These are phyloP conservation scores for Gandaritis pyraliata DNA, from an alignment of 2,888 invertebrate genomes.

Conservation along the genomic window DNA sequence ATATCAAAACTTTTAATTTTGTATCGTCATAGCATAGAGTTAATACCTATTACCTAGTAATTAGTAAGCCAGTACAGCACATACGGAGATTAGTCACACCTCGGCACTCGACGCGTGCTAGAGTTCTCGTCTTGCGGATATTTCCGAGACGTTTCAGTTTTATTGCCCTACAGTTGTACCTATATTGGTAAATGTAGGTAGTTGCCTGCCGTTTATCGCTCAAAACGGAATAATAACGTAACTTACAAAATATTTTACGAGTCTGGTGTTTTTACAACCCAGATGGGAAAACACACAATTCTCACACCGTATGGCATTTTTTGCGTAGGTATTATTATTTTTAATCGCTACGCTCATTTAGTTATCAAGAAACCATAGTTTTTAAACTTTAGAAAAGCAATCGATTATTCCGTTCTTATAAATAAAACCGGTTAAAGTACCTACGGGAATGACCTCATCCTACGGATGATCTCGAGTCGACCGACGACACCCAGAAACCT, in stretches of 20 bases:
- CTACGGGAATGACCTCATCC: slow-evolving; percentile 71
- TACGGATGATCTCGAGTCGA: slow-evolving; percentile 50
- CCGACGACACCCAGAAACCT: slow-evolving; percentile 43
- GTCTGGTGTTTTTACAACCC: neutral
- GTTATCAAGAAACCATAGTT: neutral
- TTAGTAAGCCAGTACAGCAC: slow-evolving; percentile 30
- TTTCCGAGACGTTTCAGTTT: slow-evolving; percentile 51
- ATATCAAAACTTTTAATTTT: no score
- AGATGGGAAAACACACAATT: neutral
- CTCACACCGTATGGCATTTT: neutral
- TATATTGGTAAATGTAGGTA: slow-evolving; percentile 43
- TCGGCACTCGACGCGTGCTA: slow-evolving; percentile 55
- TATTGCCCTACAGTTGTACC: slow-evolving; percentile 48
- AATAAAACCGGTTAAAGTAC: slow-evolving; percentile 52
- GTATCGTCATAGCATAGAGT: no score
- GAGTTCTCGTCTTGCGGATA: slow-evolving; percentile 48
- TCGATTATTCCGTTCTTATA: slow-evolving; percentile 23
- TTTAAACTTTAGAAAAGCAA: neutral
- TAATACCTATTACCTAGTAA: neutral
- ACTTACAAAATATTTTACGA: slow-evolving; percentile 5
- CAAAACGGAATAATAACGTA: slow-evolving; percentile 13
- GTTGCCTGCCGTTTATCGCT: slow-evolving; percentile 48
- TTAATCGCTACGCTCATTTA: slow-evolving; percentile 1
- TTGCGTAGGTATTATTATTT: neutral
- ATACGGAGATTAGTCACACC: slow-evolving; percentile 62